Evolutionary conservation across 2,113 vertebrate genomes (phyloP), one percentile per base, ranked within the genome.

Genomic region (Benitochromis conjunctus): DNA sequence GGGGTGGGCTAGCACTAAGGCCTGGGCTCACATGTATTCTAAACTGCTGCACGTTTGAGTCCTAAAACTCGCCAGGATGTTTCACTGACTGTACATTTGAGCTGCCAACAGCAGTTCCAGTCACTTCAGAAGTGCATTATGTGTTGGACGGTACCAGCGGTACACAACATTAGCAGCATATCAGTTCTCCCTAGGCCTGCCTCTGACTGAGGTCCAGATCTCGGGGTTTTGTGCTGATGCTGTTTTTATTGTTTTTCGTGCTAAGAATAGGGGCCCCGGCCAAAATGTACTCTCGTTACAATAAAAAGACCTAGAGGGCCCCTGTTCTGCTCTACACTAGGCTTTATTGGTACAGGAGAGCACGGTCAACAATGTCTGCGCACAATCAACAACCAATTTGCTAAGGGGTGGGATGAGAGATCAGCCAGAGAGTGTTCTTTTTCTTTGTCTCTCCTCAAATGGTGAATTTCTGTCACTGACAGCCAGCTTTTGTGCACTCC

Each of bases 161-260:
- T 7, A 2, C 86, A 1, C 86, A 88, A 83, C 87, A 89, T 89
- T 84, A 89, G 81, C 79, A 51, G 85, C 87, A 84, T 80, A 89
- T 87, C 60, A 57, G 64, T 26, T 19, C 12, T 21, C 78, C 51
- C 56, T 24, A 46, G 1, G 69, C 29, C 88, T 84, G 88, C 86
- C 82, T 91, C 91, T 91, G 91, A 92, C 90, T 90, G 2, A 56
- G 64, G 80, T 94, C 94, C 94, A 93, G 92, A 91, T 94, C 88
- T 83, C 41, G 83, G 86, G 91, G 90, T 86, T 91, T 89, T 92
- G 88, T 87, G 86, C 90, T 95, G 90, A 93, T 95, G 94, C 93
- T 95, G 88, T 95, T 96, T 88, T 95, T 94, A 92, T 95, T 92
- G 93, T 94, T 95, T 92, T 94, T 90, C 88, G 31, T 89, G 92